These are phyloP conservation scores for Muscicapa comitata DNA, from an alignment of 2,797 vertebrate genomes.

Conservation along the genomic window DNA sequence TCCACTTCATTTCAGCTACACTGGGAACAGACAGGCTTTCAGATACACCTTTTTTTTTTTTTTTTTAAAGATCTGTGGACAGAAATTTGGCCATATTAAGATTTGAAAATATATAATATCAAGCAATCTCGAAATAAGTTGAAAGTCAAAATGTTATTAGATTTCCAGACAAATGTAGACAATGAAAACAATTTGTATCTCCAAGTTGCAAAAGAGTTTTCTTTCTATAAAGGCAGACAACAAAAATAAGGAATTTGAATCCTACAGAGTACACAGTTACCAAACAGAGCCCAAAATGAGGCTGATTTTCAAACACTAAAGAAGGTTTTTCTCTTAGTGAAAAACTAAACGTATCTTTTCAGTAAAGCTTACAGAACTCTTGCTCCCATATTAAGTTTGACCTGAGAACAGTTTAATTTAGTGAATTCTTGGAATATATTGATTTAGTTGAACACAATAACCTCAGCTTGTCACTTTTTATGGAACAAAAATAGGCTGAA, in stretches of 20 bases:
- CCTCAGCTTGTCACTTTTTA: not conserved
- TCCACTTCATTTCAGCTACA: not conserved
- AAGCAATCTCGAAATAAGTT: not conserved
- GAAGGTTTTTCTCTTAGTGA: not conserved
- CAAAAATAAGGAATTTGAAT: not conserved
- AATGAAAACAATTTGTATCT: not conserved
- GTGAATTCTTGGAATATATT: not conserved
- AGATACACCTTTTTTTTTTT: not conserved
- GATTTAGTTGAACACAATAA: not conserved
- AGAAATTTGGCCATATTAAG: conserved; percentile 45
- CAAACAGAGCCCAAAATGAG: not conserved
- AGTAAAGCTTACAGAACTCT: not conserved
- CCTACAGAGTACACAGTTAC: not conserved
- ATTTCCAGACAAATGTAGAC: not conserved
- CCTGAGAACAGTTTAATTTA: not conserved
- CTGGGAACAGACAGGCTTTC: conserved; percentile 6
- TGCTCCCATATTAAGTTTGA: not conserved
- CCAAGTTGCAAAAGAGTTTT: not conserved
- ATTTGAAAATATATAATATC: not conserved
- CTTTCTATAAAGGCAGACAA: conserved; percentile 2
- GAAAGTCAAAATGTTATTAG: conserved; percentile 5
- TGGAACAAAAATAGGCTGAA: not conserved
- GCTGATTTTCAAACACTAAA: not conserved
- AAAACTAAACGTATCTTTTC: not conserved
- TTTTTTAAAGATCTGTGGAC: conserved; percentile 8